Conservation (phyloP, 2,888 invertebrate species). For the Oegoconia quadripuncta region DNA sequence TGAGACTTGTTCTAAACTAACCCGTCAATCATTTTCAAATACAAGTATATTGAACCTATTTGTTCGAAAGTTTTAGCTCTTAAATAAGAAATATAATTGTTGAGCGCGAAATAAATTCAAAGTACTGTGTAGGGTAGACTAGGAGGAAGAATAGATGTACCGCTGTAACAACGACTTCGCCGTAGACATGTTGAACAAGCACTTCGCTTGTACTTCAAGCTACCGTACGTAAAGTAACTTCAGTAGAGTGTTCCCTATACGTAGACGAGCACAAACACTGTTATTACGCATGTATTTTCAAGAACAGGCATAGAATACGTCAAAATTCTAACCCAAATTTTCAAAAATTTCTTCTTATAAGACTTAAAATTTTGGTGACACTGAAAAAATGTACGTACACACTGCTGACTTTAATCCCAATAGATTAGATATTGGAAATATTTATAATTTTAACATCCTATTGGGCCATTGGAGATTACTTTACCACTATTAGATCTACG, state of each 20-base stretch:
- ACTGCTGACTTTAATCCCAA: too few relatives aligned
- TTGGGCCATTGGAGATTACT: too few relatives aligned
- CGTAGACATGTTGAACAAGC: constrained; percentile 70
- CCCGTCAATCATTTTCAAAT: constrained; percentile 1
- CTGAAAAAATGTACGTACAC: too few relatives aligned
- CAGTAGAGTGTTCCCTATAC: constrained; percentile 40
- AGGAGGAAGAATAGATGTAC: background rate
- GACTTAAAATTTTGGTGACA: too few relatives aligned
- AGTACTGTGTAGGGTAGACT: background rate
- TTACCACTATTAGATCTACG: too few relatives aligned
- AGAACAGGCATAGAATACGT: constrained; percentile 33
- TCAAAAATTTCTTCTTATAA: too few relatives aligned
- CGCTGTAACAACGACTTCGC: constrained; percentile 42
- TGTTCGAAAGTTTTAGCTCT: background rate
- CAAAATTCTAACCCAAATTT: too few relatives aligned
- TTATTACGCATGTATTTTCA: constrained; percentile 35
- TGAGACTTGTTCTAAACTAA: constrained; percentile 27
- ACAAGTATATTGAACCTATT: background rate
- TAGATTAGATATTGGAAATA: too few relatives aligned
- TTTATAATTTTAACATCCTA: too few relatives aligned
- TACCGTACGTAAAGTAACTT: constrained; percentile 49
- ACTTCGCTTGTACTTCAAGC: constrained; percentile 52
- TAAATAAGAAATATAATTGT: background rate
- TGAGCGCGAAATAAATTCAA: background rate
- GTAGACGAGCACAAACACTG: constrained; percentile 38